Evolutionary conservation across 1,140 invertebrate genomes (phyloP).

Genomic region (Drosophila punjabiensis): DNA sequence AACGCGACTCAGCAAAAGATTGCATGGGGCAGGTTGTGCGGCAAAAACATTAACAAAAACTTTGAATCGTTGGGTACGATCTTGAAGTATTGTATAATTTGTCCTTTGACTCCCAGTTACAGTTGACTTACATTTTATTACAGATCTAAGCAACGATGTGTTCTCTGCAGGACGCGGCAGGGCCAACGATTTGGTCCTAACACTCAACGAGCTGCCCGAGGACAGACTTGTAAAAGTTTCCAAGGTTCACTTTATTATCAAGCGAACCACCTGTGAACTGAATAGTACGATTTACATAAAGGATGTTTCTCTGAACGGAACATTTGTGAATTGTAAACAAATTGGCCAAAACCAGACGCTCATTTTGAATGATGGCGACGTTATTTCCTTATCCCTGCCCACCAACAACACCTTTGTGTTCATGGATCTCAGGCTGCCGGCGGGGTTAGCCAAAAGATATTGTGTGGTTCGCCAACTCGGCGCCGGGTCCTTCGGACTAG

Average conservation of each 20-base stretch:
- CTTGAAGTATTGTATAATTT: constrained; percentile 62
- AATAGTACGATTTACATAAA: constrained; percentile 82
- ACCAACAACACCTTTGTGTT: constrained; percentile 89
- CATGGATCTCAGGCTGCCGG: constrained; percentile 89
- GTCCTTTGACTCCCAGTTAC: constrained; percentile 31
- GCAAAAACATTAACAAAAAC: constrained; percentile 66
- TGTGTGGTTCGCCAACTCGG: constrained; percentile 90
- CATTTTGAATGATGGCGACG: constrained; percentile 88
- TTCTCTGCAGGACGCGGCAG: constrained; percentile 73
- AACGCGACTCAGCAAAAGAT: constrained; percentile 73
- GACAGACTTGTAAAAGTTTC: constrained; percentile 73
- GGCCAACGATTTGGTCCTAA: constrained; percentile 71
- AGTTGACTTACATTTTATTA: not conserved
- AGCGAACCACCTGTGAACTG: constrained; percentile 65
- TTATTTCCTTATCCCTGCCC: constrained; percentile 87
- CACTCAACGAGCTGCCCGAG: constrained; percentile 69
- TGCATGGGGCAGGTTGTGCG: constrained; percentile 77
- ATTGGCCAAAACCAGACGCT: constrained; percentile 88
- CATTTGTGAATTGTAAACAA: constrained; percentile 88
- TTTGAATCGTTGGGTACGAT: constrained; percentile 77
- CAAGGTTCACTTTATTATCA: constrained; percentile 79
- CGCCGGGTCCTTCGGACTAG: constrained; percentile 91
- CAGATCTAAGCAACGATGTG: constrained; percentile 72
- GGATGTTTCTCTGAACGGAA: constrained; percentile 91
- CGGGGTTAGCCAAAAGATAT: constrained; percentile 89